phyloP scores from a whole-genome alignment of 2,888 invertebrate genomes.

The Morpho deidamia region DNA sequence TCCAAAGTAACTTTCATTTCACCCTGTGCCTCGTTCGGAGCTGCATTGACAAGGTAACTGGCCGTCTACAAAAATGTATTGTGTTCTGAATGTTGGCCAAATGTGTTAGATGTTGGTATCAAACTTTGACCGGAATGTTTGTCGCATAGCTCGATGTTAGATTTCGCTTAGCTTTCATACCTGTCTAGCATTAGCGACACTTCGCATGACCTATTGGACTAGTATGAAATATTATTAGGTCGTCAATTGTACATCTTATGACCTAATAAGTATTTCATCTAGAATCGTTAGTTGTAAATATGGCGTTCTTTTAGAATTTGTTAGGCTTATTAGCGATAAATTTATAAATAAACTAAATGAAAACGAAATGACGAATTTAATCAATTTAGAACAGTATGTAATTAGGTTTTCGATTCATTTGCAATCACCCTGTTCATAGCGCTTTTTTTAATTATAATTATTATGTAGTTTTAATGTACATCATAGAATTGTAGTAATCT shows the following conservation, averaged over 20 bases:
- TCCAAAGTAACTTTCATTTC: conserved; percentile 77
- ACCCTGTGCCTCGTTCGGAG: conserved; percentile 69
- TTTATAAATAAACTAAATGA: too few relatives aligned
- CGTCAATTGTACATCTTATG: neutral
- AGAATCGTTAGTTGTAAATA: neutral
- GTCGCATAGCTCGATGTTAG: conserved; percentile 69
- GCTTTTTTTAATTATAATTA: conserved; percentile 39
- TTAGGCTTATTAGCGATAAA: neutral
- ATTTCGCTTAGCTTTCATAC: conserved; percentile 52
- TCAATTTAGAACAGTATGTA: neutral
- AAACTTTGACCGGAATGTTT: conserved; percentile 37
- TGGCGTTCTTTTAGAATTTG: neutral
- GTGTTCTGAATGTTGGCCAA: conserved; percentile 52
- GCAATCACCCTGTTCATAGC: conserved; percentile 29
- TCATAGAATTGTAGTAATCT: conserved; percentile 44
- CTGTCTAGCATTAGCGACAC: conserved; percentile 32
- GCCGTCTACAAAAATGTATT: conserved; percentile 41
- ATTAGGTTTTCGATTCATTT: conserved; percentile 10
- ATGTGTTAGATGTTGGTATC: conserved; percentile 30
- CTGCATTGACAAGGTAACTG: conserved; percentile 68
- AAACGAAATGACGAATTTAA: neutral
- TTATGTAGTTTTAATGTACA: conserved; percentile 32
- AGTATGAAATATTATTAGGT: conserved; percentile 6
- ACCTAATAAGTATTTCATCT: neutral
- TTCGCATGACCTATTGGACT: conserved; percentile 18